These are phyloP conservation scores for Octodonta nipae DNA, from an alignment of 2,888 invertebrate species.

Conservation along the genomic window DNA sequence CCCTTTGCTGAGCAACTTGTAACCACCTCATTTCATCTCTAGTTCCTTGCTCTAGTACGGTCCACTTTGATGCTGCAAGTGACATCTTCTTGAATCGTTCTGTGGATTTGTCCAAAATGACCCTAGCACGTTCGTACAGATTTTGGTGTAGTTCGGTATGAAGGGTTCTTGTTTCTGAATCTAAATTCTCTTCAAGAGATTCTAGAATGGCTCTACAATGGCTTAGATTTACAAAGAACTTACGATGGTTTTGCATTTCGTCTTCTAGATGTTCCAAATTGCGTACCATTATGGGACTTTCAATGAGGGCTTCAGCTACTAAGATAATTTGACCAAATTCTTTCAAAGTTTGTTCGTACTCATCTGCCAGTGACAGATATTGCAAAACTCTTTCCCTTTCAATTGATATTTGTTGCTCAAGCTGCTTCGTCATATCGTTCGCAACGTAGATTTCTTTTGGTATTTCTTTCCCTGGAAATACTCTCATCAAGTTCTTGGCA, in stretches of 20 bases:
- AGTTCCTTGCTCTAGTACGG: conserved; percentile 64
- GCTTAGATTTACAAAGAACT: conserved; percentile 77
- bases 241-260: conserved; percentile 78
- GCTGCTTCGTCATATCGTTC: conserved; percentile 53
- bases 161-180: conserved; percentile 61
- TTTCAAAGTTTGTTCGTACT: conserved; percentile 76
- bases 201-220: conserved; percentile 77
- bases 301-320: conserved; percentile 67
- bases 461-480: conserved; percentile 56
- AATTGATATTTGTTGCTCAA: conserved; percentile 53
- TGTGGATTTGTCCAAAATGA: conserved; percentile 68
- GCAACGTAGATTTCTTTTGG: conserved; percentile 53
- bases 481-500: conserved; percentile 50
- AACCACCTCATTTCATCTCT: conserved; percentile 74
- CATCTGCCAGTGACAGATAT: conserved; percentile 62
- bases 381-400: conserved; percentile 68
- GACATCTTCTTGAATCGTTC: conserved; percentile 72
- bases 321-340: conserved; percentile 78
- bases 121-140: conserved; percentile 60
- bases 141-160: conserved; percentile 62
- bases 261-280: conserved; percentile 71
- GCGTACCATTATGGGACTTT: conserved; percentile 61
- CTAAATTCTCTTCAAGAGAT: conserved; percentile 71
- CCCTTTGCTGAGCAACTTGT: conserved; percentile 68
- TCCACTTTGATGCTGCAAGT: conserved; percentile 74